A percentile compares a stretch with the other conserved stretches of the same genome.
Conservation (phyloP, 2,888 invertebrate species). For the Drosophila melanosoma region DNA sequence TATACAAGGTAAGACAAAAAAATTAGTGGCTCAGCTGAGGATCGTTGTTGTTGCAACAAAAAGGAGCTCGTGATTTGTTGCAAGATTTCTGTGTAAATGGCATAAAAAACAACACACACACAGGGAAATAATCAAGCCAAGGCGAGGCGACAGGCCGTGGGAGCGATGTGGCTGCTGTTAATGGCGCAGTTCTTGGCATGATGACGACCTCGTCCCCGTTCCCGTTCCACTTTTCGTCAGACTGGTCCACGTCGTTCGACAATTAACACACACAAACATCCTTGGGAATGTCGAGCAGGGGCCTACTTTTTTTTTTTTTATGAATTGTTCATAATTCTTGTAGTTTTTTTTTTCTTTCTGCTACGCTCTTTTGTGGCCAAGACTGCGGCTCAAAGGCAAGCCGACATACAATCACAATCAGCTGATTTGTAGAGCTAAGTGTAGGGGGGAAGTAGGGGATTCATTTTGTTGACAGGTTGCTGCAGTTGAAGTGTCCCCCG, state of each 20-base stretch:
- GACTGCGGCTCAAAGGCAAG: slow-evolving; percentile 51
- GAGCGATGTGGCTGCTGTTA: slow-evolving; percentile 64
- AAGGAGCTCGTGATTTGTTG: slow-evolving; percentile 78
- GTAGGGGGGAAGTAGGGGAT: slow-evolving; percentile 44
- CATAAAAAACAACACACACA: slow-evolving; percentile 56
- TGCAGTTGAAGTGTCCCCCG: slow-evolving; percentile 53
- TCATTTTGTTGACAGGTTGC: slow-evolving; percentile 78
- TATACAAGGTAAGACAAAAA: slow-evolving; percentile 27
- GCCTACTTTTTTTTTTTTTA: slow-evolving; percentile 65
- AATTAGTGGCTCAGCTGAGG: slow-evolving; percentile 55
- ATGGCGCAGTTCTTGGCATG: slow-evolving; percentile 63
- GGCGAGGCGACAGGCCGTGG: slow-evolving; percentile 58
- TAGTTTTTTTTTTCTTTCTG: slow-evolving; percentile 5
- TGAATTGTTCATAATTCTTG: slow-evolving; percentile 73
- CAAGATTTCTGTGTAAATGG: slow-evolving; percentile 79
- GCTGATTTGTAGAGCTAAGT: slow-evolving; percentile 60
- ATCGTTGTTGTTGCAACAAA: slow-evolving; percentile 44
- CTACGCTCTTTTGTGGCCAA: slow-evolving; percentile 45
- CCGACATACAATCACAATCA: slow-evolving; percentile 56
- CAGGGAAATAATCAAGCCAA: slow-evolving; percentile 14
- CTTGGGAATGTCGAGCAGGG: slow-evolving; percentile 72
- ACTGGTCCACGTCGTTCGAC: slow-evolving; percentile 44
- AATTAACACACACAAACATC: slow-evolving; percentile 75
- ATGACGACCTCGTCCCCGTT: slow-evolving; percentile 43
- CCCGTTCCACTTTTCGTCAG: slow-evolving; percentile 18